These are phyloP conservation scores for Blastomussa wellsi DNA, from an alignment of 92 coral and sea anemone genomes.

Conservation along the genomic window DNA sequence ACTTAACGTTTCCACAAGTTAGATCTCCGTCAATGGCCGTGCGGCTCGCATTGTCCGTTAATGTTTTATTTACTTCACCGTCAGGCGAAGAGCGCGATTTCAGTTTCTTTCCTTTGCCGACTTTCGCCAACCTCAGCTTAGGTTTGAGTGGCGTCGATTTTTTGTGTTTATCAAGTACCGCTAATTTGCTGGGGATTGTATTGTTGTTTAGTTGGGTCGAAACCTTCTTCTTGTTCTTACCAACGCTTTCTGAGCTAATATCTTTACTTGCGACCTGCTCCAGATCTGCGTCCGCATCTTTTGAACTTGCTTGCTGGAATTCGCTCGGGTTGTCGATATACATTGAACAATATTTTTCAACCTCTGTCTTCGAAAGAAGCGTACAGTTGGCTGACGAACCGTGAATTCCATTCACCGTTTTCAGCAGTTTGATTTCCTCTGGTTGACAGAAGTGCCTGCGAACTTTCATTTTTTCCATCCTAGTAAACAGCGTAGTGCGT, in stretches of 20 bases:
- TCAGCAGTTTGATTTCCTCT: slow-evolving; percentile 79
- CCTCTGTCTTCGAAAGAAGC: slow-evolving; percentile 81
- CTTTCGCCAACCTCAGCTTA: slow-evolving; percentile 26
- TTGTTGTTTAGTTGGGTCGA: slow-evolving; percentile 33
- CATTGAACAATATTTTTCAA: slow-evolving; percentile 73
- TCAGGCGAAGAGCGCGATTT: slow-evolving; percentile 26
- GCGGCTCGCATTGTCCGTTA: slow-evolving; percentile 17
- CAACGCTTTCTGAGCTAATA: background rate
- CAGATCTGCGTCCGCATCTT: background rate
- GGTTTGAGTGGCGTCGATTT: slow-evolving; percentile 22
- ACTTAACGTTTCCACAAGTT: slow-evolving; percentile 3
- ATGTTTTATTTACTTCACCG: slow-evolving; percentile 22
- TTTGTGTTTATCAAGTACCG: slow-evolving; percentile 32
- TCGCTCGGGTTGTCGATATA: slow-evolving; percentile 61
- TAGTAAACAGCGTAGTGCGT: slow-evolving; percentile 87
- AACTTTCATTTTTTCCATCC: slow-evolving; percentile 92
- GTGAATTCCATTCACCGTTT: slow-evolving; percentile 92
- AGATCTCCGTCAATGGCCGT: slow-evolving; percentile 31
- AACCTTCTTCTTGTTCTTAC: background rate
- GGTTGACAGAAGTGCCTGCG: slow-evolving; percentile 89
- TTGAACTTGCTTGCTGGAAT: slow-evolving; percentile 23
- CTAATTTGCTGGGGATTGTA: slow-evolving; percentile 29
- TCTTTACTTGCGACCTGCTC: slow-evolving; percentile 1
- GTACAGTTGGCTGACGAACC: slow-evolving; percentile 95
- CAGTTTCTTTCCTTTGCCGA: slow-evolving; percentile 15